Evolutionary conservation across 1,140 invertebrate species (phyloP).

Genomic region (Branchinecta lindahli): DNA sequence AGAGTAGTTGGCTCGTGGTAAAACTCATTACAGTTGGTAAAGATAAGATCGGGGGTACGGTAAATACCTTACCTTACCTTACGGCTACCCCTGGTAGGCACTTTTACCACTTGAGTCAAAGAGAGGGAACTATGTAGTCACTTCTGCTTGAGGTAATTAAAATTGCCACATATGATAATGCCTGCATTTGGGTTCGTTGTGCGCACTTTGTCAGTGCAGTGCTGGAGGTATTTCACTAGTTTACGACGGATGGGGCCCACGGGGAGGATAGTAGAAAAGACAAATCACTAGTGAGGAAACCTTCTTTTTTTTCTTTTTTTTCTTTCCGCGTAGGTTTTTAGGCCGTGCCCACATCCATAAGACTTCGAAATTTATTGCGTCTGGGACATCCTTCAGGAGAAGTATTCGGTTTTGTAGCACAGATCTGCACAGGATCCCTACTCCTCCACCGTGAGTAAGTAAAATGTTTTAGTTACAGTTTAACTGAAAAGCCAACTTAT

Average conservation of each 20-base stretch:
- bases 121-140: background rate
- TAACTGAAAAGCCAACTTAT: no score
- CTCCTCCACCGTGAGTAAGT: background rate
- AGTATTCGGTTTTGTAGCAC: background rate
- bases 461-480: no score
- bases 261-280: background rate
- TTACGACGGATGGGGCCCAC: background rate
- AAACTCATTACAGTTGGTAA: background rate
- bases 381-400: background rate
- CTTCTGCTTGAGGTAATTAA: background rate
- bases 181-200: background rate
- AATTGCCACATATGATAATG: background rate
- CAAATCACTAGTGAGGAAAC: slow-evolving; percentile 3
- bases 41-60: no score
- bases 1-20: background rate
- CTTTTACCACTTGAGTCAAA: background rate
- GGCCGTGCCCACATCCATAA: background rate
- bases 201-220: background rate
- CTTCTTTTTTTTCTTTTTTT: no score
- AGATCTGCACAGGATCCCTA: background rate
- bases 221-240: background rate
- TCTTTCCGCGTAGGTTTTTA: background rate
- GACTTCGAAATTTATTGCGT: background rate
- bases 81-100: background rate
- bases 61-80: no score